Evolutionary conservation across 2,113 vertebrate species (phyloP).

Genomic region (Phaethon lepturus): DNA sequence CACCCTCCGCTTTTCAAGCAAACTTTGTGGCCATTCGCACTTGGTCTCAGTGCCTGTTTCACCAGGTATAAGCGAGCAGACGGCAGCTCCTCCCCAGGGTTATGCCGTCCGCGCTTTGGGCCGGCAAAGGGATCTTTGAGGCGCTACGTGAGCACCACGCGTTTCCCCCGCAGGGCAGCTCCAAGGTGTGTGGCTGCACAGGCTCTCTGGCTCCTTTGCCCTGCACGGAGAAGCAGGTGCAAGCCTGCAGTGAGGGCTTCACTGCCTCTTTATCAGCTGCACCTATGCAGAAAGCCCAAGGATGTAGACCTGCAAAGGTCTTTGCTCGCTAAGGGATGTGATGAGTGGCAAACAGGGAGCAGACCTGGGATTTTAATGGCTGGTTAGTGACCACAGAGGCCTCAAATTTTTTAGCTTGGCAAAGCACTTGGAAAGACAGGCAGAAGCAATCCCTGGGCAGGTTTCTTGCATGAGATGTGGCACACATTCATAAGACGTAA

Average conservation of each 20-base stretch:
- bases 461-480: neutral
- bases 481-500: neutral
- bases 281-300: neutral
- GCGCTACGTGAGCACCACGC: fast-evolving
- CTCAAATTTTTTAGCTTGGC: neutral
- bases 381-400: neutral
- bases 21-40: neutral
- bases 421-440: neutral
- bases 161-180: neutral
- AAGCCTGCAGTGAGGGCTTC: neutral
- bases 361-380: neutral
- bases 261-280: neutral
- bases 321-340: neutral
- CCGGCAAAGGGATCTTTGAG: neutral
- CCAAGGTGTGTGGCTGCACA: fast-evolving
- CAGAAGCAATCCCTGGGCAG: neutral
- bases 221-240: neutral
- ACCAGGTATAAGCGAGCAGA: neutral
- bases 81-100: neutral
- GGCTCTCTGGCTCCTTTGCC: neutral
- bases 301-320: neutral
- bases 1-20: neutral
- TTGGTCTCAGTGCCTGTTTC: neutral
- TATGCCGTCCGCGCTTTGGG: neutral
- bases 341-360: neutral